These are phyloP conservation scores for Periophthalmus modestus DNA, from an alignment of 2,113 vertebrate species.

Conservation along the genomic window DNA sequence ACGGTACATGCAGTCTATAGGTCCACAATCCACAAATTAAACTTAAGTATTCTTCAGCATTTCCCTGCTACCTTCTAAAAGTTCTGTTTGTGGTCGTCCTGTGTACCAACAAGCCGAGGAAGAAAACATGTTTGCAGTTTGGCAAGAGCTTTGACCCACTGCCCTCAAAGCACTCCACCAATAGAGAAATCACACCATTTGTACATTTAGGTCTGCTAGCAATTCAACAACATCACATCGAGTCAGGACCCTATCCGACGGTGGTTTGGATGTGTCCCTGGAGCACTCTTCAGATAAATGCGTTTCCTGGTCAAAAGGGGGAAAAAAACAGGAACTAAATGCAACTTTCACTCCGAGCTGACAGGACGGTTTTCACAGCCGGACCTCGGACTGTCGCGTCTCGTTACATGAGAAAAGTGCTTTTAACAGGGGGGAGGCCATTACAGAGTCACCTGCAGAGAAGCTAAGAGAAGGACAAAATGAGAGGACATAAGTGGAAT, in stretches of 20 bases:
- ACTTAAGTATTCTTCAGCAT: background rate
- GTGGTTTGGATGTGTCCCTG: background rate
- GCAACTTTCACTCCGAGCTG: slow-evolving; percentile 6
- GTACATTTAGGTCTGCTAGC: background rate
- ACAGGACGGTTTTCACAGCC: slow-evolving; percentile 24
- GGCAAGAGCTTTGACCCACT: slow-evolving; percentile 1
- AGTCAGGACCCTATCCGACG: slow-evolving; percentile 4
- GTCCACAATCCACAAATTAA: too few relatives aligned
- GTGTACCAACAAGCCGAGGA: background rate
- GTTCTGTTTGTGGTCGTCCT: background rate
- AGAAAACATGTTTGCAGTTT: background rate
- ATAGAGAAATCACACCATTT: background rate
- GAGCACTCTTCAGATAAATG: slow-evolving; percentile 12
- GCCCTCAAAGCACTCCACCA: slow-evolving; percentile 2
- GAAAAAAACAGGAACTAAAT: background rate
- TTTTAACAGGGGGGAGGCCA: background rate
- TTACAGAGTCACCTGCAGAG: slow-evolving; percentile 15
- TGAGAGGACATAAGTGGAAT: background rate
- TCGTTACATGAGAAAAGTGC: slow-evolving; percentile 7
- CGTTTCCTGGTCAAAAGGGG: slow-evolving; percentile 8
- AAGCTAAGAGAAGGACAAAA: background rate
- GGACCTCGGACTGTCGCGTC: slow-evolving; percentile 1
- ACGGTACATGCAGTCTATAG: too few relatives aligned
- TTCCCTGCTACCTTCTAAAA: background rate
- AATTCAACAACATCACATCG: too few relatives aligned